phyloP scores from a whole-genome alignment of 2,113 vertebrate species.

The Kobus ellipsiprymnus region DNA sequence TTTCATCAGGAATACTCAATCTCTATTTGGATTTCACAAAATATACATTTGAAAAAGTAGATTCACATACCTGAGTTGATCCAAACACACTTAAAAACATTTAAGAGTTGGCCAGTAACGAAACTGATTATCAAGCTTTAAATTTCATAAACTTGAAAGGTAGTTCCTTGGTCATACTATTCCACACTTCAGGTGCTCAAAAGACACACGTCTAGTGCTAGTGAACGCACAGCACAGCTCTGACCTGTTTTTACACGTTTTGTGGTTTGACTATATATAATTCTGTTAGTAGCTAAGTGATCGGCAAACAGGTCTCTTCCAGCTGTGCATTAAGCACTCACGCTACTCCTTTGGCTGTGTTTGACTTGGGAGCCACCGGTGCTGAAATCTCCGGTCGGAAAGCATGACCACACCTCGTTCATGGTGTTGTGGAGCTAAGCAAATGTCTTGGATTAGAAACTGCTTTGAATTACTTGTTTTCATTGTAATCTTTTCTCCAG shows the following conservation, averaged over 20 bases:
- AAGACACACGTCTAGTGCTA: fast-evolving
- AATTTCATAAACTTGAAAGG: neutral
- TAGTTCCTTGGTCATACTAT: neutral
- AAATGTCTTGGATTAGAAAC: neutral
- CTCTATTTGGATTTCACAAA: neutral
- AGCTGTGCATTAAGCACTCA: neutral
- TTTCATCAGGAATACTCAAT: neutral
- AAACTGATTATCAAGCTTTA: neutral
- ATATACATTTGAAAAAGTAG: neutral
- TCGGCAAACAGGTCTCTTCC: neutral
- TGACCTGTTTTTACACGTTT: neutral
- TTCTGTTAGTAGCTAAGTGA: neutral
- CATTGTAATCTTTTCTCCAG: neutral
- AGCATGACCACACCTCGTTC: neutral
- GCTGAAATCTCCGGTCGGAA: neutral
- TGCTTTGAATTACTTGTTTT: slow-evolving; percentile 13
- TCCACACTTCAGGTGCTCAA: neutral
- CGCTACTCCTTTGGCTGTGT: neutral
- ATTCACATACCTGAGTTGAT: neutral
- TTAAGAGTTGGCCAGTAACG: neutral
- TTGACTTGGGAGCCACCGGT: neutral
- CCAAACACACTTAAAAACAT: neutral
- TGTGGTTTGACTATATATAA: neutral
- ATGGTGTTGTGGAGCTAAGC: neutral
- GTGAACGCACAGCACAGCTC: neutral